Percentiles rank a stretch among this genome's conserved stretches.
Evolutionary conservation across 37 sponge, comb jelly and placozoan genomes (phyloP).

Genomic region (Bolinopsis microptera): DNA sequence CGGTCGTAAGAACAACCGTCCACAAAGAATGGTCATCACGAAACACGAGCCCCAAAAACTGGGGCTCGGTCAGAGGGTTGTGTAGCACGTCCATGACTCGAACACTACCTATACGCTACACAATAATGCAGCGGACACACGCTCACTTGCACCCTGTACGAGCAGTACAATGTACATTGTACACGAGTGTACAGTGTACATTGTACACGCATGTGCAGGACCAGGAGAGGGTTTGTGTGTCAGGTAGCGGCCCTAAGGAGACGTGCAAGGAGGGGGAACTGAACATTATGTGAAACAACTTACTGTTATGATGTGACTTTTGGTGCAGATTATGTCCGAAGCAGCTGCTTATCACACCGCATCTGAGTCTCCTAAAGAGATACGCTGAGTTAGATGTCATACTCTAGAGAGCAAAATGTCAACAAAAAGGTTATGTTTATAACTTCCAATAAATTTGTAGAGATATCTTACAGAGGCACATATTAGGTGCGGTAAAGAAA

Average conservation of each 20-base stretch:
- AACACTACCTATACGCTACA: conserved; percentile 46
- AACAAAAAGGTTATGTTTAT: too few species aligned
- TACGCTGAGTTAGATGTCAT: too few species aligned
- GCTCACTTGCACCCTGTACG: background rate
- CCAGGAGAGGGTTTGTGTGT: background rate
- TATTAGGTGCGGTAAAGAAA: too few species aligned
- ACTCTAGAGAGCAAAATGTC: too few species aligned
- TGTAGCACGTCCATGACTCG: conserved; percentile 64
- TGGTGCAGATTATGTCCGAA: background rate
- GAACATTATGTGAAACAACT: background rate
- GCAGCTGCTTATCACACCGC: too few species aligned
- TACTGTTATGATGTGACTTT: background rate
- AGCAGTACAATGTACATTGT: background rate
- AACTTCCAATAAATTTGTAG: too few species aligned
- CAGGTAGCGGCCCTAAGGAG: conserved; percentile 65
- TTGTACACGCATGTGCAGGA: background rate
- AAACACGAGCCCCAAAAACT: conserved; percentile 57
- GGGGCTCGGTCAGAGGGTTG: background rate
- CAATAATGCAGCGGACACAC: background rate
- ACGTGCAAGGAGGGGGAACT: background rate
- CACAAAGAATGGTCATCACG: background rate
- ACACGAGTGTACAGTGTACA: background rate
- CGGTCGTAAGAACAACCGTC: background rate
- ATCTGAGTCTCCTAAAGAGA: too few species aligned
- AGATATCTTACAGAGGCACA: too few species aligned